Conservation (phyloP, 30 jellyfish, hydroid and myxozoan species). For the Turritopsis rubra region DNA sequence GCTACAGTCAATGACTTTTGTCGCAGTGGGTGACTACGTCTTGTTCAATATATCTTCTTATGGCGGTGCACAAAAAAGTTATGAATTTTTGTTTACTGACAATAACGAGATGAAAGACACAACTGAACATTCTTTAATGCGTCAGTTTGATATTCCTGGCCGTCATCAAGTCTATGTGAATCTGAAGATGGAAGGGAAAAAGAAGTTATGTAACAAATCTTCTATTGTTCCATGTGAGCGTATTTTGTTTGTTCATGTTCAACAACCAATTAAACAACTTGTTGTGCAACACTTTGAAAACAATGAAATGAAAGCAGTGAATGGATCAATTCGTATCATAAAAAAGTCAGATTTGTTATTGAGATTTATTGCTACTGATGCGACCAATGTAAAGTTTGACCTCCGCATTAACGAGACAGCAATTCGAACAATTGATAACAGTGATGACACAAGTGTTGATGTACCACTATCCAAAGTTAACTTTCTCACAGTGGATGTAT, state of each 20-base stretch:
- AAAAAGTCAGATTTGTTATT: not conserved
- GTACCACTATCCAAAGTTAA: not conserved
- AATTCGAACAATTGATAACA: not conserved
- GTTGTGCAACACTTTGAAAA: not conserved
- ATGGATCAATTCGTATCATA: not conserved
- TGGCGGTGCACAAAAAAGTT: conserved; percentile 18
- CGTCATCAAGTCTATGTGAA: not conserved
- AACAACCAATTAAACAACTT: not conserved
- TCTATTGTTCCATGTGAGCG: conserved; percentile 11
- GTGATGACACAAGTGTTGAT: not conserved
- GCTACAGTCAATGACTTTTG: not conserved
- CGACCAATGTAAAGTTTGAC: not conserved
- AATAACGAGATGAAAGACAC: not conserved
- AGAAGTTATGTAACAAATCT: not conserved
- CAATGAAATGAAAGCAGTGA: not conserved
- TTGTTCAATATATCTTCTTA: not conserved
- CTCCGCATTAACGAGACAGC: not conserved
- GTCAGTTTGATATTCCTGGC: conserved; percentile 10
- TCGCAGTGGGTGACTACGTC: not conserved
- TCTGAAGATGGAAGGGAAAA: conserved; percentile 1
- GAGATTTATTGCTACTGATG: not conserved
- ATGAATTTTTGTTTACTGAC: conserved; percentile 6
- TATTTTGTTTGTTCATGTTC: conserved; percentile 2
- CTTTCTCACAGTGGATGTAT: not conserved
- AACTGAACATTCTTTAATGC: not conserved